These are phyloP conservation scores for Heliconius hewitsoni DNA, from an alignment of 1,140 invertebrate species.

Conservation along the genomic window DNA sequence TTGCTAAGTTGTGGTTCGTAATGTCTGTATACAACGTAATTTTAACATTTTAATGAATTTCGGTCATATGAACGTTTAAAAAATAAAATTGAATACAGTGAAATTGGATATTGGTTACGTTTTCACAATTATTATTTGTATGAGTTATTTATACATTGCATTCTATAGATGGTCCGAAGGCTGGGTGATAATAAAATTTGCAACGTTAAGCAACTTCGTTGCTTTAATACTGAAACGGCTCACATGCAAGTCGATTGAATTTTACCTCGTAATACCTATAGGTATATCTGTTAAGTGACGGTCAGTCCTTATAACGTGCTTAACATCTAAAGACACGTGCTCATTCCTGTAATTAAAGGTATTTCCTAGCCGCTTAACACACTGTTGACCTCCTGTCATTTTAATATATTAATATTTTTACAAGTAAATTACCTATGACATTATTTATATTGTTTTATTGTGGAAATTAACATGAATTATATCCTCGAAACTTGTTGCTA, in stretches of 20 bases:
- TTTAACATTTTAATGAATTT: not conserved
- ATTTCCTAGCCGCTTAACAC: no score
- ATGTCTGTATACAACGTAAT: not conserved
- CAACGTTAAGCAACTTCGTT: not conserved
- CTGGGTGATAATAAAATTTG: not conserved
- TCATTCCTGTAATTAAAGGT: not conserved
- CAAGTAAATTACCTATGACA: not conserved
- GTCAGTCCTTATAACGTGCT: not conserved
- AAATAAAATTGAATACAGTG: no score
- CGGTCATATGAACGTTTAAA: not conserved
- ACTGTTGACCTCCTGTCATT: not conserved
- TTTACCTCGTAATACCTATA: not conserved
- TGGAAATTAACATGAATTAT: no score
- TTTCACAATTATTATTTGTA: no score
- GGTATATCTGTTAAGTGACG: not conserved
- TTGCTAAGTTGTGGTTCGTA: not conserved
- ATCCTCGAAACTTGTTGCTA: not conserved
- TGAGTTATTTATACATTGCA: no score
- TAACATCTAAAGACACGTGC: not conserved
- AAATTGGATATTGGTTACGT: no score
- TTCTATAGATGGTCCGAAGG: not conserved
- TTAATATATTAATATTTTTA: not conserved
- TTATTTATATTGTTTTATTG: no score
- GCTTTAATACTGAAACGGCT: not conserved
- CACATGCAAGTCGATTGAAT: not conserved